Evolutionary conservation across 1,140 invertebrate species (phyloP), one percentile per base, ranked within the genome.

Genomic region (Pogonognathellus flavescens): DNA sequence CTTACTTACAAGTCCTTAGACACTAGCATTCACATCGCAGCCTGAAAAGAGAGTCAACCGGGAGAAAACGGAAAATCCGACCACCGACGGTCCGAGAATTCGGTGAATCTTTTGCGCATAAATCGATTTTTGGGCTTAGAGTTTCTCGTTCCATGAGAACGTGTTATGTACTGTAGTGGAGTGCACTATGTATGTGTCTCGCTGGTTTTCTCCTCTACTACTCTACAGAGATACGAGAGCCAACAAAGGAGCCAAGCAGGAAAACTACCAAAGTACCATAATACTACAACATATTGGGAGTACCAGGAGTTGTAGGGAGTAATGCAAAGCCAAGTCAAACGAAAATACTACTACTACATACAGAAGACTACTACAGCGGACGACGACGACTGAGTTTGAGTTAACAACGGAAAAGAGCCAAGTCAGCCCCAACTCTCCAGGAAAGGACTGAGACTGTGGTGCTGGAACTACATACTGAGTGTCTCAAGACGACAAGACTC

Each of bases 71-170:
- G 80, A 81, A 81, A 81, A 81, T 81, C 80, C 80, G 80, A 81
- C 70, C 70, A 76, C 70, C 70, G 72, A 84, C 55, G 66, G 82
- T 84, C 85, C 52, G 85, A 85, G 81, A 85, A 85, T 87, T 85
- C 62, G 76, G 66, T 59, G 86, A 87, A 87, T 87, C 87, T 88
- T 88, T 88, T 88, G 87, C 87, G 87, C 87, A 88, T 88, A 88
- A 88, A 88, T 88, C 87, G 87, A 88, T 88, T 88, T 88, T 88
- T 83, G 83, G 18, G 85, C 83, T 55, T 18, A 22, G 49, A 84
- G 18, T 84, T 70, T 66, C 70, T 31, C 14, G 70, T 76, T 31
- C 49, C 41, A 76, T 76, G 31, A 76, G 70, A 76, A 50, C 49
- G 41, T 76, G 70, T 76, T 49, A 31, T 70, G 66, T 70, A 22